Conservation (phyloP, 1,140 invertebrate species). For the Theocolax elegans region DNA sequence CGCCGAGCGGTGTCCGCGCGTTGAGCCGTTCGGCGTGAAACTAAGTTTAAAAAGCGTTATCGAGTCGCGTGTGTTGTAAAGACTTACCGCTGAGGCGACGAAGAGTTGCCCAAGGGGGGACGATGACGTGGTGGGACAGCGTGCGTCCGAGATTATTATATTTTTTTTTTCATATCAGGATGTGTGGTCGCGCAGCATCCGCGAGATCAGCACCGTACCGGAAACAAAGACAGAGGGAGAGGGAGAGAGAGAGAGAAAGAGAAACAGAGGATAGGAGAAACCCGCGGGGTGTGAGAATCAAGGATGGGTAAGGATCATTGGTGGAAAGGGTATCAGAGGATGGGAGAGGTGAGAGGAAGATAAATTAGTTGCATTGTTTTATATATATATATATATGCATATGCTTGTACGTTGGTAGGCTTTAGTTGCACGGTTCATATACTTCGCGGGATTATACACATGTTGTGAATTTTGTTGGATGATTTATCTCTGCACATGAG, state of each 20-base stretch:
- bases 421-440: too few relatives aligned
- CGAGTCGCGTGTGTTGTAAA: conserved; percentile 17
- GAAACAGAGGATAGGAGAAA: neutral
- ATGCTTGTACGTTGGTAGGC: too few relatives aligned
- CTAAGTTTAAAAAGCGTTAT: conserved; percentile 38
- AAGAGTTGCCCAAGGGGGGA: neutral
- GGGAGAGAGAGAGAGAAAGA: conserved; percentile 26
- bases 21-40: conserved; percentile 26
- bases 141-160: neutral
- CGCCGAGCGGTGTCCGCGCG: neutral
- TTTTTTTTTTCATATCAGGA: conserved; percentile 18
- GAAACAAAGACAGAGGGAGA: conserved; percentile 29
- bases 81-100: conserved; percentile 20
- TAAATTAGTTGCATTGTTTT: too few relatives aligned
- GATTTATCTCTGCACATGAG: too few relatives aligned
- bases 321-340: neutral
- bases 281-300: neutral
- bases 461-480: too few relatives aligned
- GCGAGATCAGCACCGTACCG: conserved; percentile 41
- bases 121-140: conserved; percentile 7
- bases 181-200: conserved; percentile 52
- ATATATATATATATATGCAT: too few relatives aligned
- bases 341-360: conserved; percentile 23
- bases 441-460: too few relatives aligned
- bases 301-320: neutral